phyloP scores from a whole-genome alignment of 1,140 invertebrate species.

The Lysiphlebus fabarum region DNA sequence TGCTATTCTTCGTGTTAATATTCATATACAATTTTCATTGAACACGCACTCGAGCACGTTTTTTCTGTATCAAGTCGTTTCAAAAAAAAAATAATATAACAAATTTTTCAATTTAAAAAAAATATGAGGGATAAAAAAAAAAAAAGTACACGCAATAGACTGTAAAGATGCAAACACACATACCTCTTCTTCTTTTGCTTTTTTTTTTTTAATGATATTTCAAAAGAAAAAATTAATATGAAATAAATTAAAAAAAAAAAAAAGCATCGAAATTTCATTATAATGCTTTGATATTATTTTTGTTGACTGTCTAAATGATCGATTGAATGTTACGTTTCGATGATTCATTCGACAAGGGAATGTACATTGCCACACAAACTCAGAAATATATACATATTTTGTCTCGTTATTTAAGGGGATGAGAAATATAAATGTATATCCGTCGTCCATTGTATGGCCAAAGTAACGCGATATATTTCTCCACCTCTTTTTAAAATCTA shows the following conservation, averaged over 20 bases:
- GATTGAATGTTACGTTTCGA: conserved; percentile 37
- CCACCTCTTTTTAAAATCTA: not conserved
- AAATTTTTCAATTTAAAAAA: not conserved
- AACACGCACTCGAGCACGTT: conserved; percentile 31
- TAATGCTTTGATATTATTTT: too few species aligned
- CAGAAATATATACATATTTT: not conserved
- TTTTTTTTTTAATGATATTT: too few species aligned
- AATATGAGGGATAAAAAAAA: not conserved
- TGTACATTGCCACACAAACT: not conserved
- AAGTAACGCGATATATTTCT: conserved; percentile 49
- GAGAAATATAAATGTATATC: conserved; percentile 11
- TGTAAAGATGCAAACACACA: too few species aligned
- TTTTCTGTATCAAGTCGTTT: not conserved
- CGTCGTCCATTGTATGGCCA: conserved; percentile 40
- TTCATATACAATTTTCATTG: conserved; percentile 40
- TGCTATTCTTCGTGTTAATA: conserved; percentile 39
- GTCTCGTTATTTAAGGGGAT: conserved; percentile 8
- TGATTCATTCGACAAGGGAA: conserved; percentile 42
- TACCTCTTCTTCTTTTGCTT: too few species aligned
- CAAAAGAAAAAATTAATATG: too few species aligned
- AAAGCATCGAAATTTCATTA: too few species aligned
- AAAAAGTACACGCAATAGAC: too few species aligned
- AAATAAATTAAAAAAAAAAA: too few species aligned
- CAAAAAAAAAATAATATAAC: not conserved
- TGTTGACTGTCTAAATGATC: conserved; percentile 29